Evolutionary conservation across 2,888 invertebrate species (phyloP), one percentile per base, ranked within the genome.

Genomic region (Thyatira batis): DNA sequence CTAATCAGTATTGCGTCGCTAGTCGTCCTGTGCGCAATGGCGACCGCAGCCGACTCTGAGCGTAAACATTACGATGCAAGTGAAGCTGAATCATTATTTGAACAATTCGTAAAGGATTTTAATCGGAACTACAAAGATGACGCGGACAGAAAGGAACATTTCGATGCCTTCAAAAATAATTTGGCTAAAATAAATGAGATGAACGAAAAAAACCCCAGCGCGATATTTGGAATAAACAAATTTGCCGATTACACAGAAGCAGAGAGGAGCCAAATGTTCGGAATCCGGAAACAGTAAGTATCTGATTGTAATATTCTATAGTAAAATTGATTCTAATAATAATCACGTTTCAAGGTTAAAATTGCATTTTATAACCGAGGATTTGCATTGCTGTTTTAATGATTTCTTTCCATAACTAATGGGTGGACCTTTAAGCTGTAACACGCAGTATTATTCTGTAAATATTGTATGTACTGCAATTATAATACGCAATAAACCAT

Each of bases 121-220:
- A 57, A 69, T 9, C 73, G 60, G 53, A 46, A 54, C 0, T 78
- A 77, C 54, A 69, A 68, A 50, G 62, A 72, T 53, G 66, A 69
- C 0, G 65, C 52, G 0, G 78, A 77, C 23, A 66, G 57, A 49
- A 50, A 66, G 6, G 11, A 50, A 10, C 80, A 76, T 52, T 77
- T 62, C 43, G 28, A 67, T 25, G 61, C 63, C 3, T 80, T 80
- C 21, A 20, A 48, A 10, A 27, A 58, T 11, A 54, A 23, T 20
- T 50, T 62, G 21, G 30, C 39, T 8, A 25, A 48, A 10, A 58
- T 54, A 27, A 61, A 54, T 23, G 20, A 27, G 1, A 3, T 1
- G 48, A 65, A 61, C 17, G 17, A 39, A 39, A 39, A 39, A 17
- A 45, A 49, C 23, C 44, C 49, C 10, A 6, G 27, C 20, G 65